Base-by-base conservation (phyloP, 2,888 invertebrate species). In the Bombylius major region DNA sequence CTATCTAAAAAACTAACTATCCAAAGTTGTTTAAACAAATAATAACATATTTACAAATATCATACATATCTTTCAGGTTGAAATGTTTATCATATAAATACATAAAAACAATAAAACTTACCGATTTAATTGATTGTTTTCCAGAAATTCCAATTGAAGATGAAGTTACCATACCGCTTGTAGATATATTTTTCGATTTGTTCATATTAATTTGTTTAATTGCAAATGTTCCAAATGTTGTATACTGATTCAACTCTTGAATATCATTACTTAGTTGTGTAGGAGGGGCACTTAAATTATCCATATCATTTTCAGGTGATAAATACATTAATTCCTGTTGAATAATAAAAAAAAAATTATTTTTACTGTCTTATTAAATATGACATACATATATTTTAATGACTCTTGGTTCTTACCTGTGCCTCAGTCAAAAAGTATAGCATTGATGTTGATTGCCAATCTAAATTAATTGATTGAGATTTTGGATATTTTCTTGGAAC, bases 381-480 rank as follows among this genome's bases (percentile, higher is more conserved):
- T 23, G 23, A 3, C 23, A 23, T 23, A 3, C 23, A 23, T 23
- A 23, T 23, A 23, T 3, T 23, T 23, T 23, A 23, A 23, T 23
- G 23, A 23, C 23, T 23, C 23, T 23, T 23, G 23, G 23, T 23
- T 65, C 69, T 64, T 68, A 82, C 82, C 70, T 81, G 82, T 61
- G 79, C 73, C 3, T 78, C 75, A 63, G 80, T 79, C 51, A 85
- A 73, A 64, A 84, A 81, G 65, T 77, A 82, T 12, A 85, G 70
- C 58, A 80, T 79, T 0, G 83, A 81, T 56, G 78, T 75, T 59
- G 78, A 75, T 65, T 81, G 80, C 84, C 84, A 85, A 56, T 75
- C 70, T 51, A 75, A 65, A 58, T 72, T 70, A 11, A 77, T 70
- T 42, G 74, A 75, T 44, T 72, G 69, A 52, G 73, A 70, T 56